phyloP scores from a whole-genome alignment of 2,113 vertebrate genomes.

The Hippocampus guttulatus region DNA sequence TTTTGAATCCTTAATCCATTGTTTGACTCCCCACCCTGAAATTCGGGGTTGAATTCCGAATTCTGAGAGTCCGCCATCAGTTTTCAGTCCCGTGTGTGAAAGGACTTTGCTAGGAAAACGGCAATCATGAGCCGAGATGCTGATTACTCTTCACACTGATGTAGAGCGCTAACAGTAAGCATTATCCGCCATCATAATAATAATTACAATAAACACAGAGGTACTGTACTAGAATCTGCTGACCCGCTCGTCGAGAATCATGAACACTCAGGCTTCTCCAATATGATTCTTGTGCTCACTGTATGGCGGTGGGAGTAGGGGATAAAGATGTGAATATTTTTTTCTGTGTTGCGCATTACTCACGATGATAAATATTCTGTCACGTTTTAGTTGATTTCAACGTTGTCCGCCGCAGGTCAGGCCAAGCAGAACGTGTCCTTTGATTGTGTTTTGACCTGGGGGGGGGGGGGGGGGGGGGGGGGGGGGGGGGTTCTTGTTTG shows the following conservation, averaged over 20 bases:
- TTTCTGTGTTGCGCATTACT: slow-evolving; percentile 11
- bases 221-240: slow-evolving; percentile 19
- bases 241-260: neutral
- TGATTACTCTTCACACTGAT: slow-evolving; percentile 8
- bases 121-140: slow-evolving; percentile 55
- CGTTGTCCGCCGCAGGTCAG: slow-evolving; percentile 26
- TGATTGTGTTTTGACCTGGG: slow-evolving; percentile 31
- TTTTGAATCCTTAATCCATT: neutral
- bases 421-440: slow-evolving; percentile 19
- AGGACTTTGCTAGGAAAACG: slow-evolving; percentile 13
- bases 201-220: slow-evolving; percentile 5
- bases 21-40: neutral
- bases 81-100: neutral
- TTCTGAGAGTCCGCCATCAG: neutral
- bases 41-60: neutral
- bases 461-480: neutral
- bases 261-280: slow-evolving; percentile 23
- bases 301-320: neutral
- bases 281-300: slow-evolving; percentile 6
- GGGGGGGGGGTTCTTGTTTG: no score
- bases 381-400: slow-evolving; percentile 11
- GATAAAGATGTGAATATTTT: slow-evolving; percentile 26
- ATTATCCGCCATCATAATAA: slow-evolving; percentile 6
- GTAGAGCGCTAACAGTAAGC: slow-evolving; percentile 34
- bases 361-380: neutral